These are phyloP conservation scores for Coenonympha arcania DNA, from an alignment of 2,888 invertebrate genomes.

Conservation along the genomic window DNA sequence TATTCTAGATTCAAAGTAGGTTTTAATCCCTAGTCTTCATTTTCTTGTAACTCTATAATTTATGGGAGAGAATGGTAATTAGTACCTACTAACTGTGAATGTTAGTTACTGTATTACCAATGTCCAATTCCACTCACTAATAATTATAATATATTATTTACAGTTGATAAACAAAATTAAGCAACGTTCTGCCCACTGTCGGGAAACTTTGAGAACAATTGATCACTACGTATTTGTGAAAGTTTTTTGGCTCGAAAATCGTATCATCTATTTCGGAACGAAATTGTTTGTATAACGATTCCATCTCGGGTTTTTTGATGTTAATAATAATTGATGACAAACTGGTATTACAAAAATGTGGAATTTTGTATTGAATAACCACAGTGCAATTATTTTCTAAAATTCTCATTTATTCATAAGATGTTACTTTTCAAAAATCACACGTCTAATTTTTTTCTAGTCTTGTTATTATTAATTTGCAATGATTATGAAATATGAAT, in stretches of 20 bases:
- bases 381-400: no score
- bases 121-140: background rate
- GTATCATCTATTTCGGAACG: conserved; percentile 64
- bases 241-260: conserved; percentile 30
- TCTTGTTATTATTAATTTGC: no score
- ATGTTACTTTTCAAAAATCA: no score
- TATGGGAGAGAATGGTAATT: conserved; percentile 5
- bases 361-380: no score
- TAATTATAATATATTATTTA: no score
- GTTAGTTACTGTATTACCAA: conserved; percentile 17
- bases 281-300: conserved; percentile 65
- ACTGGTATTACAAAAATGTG: background rate
- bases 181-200: no score
- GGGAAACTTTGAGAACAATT: background rate
- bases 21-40: background rate
- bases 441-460: no score
- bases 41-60: conserved; percentile 4
- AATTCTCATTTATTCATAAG: no score
- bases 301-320: no score
- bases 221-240: background rate
- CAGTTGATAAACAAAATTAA: no score
- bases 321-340: background rate
- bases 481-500: no score
- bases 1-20: no score
- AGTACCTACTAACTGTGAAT: conserved; percentile 15